These are phyloP conservation scores for Siniperca undulata DNA, from an alignment of 2,797 vertebrate genomes.

Conservation along the genomic window DNA sequence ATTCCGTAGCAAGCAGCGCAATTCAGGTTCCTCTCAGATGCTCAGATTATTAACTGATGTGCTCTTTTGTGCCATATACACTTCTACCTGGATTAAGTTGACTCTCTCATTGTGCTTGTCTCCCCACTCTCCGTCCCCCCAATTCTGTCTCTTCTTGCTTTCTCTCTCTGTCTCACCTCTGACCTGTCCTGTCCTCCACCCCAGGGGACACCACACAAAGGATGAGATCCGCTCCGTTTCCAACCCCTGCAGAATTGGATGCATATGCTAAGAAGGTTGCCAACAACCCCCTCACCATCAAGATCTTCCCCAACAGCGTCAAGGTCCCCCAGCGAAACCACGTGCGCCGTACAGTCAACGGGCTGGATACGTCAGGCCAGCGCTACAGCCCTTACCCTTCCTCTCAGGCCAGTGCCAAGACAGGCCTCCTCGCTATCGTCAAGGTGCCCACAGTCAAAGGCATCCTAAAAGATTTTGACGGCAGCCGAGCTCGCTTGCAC, in stretches of 20 bases:
- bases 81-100: slow-evolving; percentile 58
- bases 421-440: slow-evolving; percentile 96
- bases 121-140: slow-evolving; percentile 7
- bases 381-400: slow-evolving; percentile 99
- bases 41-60: slow-evolving; percentile 68
- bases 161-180: slow-evolving; percentile 47
- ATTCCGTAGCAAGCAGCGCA: slow-evolving; percentile 54
- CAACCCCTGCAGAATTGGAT: slow-evolving; percentile 99
- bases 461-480: slow-evolving; percentile 97
- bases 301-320: slow-evolving; percentile 99
- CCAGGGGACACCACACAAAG: slow-evolving; percentile 99
- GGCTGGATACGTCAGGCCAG: slow-evolving; percentile 96
- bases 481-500: slow-evolving; percentile 92
- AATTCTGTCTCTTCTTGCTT: slow-evolving; percentile 32
- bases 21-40: slow-evolving; percentile 57
- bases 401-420: slow-evolving; percentile 92
- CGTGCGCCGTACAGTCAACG: slow-evolving; percentile 98
- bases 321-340: slow-evolving; percentile 99
- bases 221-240: slow-evolving; percentile 99
- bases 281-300: slow-evolving; percentile 98
- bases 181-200: slow-evolving; percentile 60
- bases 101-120: slow-evolving; percentile 44
- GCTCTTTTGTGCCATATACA: slow-evolving; percentile 56
- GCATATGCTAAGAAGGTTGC: slow-evolving; percentile 99
- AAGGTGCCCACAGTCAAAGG: slow-evolving; percentile 93